These are phyloP conservation scores for Elaphurus davidianus DNA, from an alignment of 2,113 vertebrate species.

Conservation along the genomic window DNA sequence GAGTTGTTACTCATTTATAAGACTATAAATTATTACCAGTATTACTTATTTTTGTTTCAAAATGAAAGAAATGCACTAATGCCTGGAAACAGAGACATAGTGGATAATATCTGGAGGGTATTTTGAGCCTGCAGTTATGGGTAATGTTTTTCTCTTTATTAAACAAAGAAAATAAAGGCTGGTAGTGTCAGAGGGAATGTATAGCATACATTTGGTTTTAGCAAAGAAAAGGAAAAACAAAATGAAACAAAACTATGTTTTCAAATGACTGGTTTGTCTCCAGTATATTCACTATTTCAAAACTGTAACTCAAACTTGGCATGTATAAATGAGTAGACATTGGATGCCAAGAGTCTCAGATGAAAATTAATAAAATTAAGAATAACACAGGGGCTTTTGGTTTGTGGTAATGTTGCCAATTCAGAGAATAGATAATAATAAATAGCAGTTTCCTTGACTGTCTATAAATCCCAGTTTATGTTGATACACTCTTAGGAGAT, in stretches of 20 bases:
- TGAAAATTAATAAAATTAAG: neutral
- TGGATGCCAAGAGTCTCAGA: neutral
- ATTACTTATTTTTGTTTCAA: neutral
- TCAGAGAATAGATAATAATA: neutral
- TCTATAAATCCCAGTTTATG: neutral
- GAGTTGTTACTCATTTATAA: neutral
- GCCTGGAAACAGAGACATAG: neutral
- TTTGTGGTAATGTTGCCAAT: neutral
- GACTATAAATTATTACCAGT: neutral
- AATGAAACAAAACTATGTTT: neutral
- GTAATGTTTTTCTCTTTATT: conserved; percentile 12
- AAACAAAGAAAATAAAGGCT: conserved; percentile 8
- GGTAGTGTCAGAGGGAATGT: neutral
- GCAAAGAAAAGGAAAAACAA: neutral
- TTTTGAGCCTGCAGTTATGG: neutral
- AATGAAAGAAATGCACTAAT: neutral
- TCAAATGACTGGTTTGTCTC: neutral
- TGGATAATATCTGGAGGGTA: neutral
- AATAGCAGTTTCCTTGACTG: neutral
- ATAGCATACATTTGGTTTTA: neutral
- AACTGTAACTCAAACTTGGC: neutral
- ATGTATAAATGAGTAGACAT: neutral
- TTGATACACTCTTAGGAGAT: neutral
- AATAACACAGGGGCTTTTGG: neutral
- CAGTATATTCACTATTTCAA: neutral